Conservation (phyloP, 2,797 vertebrate species). For the Typhlichthys eigenmanni region DNA sequence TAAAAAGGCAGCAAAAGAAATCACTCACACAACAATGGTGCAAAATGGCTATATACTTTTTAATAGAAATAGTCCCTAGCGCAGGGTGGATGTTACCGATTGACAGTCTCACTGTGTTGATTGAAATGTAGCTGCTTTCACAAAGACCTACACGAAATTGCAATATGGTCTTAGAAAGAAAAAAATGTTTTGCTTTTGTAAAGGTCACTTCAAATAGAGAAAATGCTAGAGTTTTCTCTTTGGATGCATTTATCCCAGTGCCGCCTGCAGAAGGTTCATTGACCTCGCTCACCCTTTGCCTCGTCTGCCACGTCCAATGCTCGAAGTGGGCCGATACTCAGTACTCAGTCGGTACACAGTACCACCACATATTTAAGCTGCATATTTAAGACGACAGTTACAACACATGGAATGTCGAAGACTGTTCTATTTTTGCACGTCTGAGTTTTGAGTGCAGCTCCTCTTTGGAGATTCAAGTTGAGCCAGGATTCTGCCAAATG, state of each 20-base stretch:
- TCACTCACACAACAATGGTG: constrained; percentile 1
- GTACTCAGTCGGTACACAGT: too few species aligned
- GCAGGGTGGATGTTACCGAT: constrained; percentile 43
- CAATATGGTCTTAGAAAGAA: constrained; percentile 46
- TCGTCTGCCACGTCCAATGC: too few species aligned
- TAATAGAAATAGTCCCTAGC: constrained; percentile 62
- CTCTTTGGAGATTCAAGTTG: constrained; percentile 41
- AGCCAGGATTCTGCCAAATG: constrained; percentile 49
- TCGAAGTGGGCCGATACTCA: too few species aligned
- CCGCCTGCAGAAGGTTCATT: constrained; percentile 22
- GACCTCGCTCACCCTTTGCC: constrained; percentile 1
- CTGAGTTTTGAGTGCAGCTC: constrained; percentile 23
- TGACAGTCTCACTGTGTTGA: constrained; percentile 44
- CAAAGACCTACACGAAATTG: constrained; percentile 29
- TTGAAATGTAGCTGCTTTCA: constrained; percentile 53
- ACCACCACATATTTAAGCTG: constrained; percentile 1
- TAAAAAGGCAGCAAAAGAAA: too few species aligned
- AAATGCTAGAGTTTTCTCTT: constrained; percentile 53
- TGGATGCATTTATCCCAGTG: constrained; percentile 50
- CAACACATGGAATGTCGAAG: constrained; percentile 5
- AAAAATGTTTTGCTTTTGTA: constrained; percentile 43
- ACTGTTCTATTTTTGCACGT: constrained; percentile 3
- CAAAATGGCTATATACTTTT: constrained; percentile 41
- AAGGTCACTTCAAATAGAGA: constrained; percentile 58
- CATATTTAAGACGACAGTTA: constrained; percentile 1